Conservation (phyloP, 2,113 vertebrate species). For the Procavia capensis region DNA sequence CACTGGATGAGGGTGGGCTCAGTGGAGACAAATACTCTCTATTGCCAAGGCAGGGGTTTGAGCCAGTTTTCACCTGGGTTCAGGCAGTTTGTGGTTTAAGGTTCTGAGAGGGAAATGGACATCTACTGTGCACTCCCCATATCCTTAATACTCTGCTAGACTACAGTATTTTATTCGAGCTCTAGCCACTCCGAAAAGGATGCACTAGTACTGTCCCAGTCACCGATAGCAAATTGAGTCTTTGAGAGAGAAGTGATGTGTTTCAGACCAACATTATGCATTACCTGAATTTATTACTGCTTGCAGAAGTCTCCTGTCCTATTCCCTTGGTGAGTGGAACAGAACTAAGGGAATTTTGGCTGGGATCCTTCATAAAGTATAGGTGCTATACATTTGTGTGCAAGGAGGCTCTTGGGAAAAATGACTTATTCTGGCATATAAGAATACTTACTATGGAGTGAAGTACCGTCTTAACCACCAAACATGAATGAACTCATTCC, state of each 20-base stretch:
- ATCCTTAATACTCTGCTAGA: no score
- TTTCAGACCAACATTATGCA: not conserved
- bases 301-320: not conserved
- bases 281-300: not conserved
- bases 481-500: not conserved
- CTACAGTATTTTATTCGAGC: not conserved
- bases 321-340: not conserved
- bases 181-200: not conserved
- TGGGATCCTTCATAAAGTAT: not conserved
- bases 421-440: not conserved
- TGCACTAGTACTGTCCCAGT: not conserved
- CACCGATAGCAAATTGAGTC: not conserved
- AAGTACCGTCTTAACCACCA: not conserved
- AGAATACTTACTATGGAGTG: accelerated
- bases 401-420: not conserved
- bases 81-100: not conserved
- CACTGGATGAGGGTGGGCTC: accelerated
- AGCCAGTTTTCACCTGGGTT: no score
- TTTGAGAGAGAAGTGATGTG: not conserved
- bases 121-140: accelerated
- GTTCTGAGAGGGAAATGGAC: not conserved
- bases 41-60: accelerated
- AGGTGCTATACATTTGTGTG: not conserved
- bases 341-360: not conserved
- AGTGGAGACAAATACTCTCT: not conserved